phyloP scores from a whole-genome alignment of 2,888 invertebrate species.

The Tachina grossa region DNA sequence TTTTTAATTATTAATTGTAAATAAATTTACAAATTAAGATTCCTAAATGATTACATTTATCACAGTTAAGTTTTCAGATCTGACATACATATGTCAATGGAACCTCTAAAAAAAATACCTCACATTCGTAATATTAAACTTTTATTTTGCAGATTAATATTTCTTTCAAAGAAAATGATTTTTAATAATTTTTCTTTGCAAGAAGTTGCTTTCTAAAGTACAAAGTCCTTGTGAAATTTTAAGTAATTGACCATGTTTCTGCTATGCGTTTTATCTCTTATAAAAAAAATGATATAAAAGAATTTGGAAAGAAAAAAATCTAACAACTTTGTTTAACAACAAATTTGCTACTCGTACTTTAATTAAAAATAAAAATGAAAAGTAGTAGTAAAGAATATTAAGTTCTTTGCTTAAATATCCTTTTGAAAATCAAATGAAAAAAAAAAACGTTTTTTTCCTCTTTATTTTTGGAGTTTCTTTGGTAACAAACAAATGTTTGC shows the following conservation, averaged over 20 bases:
- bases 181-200: neutral
- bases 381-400: slow-evolving; percentile 8
- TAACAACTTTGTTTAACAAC: slow-evolving; percentile 3
- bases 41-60: no score
- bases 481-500: slow-evolving; percentile 16
- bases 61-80: no score
- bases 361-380: neutral
- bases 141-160: no score
- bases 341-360: slow-evolving; percentile 22
- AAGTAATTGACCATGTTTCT: slow-evolving; percentile 6
- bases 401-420: slow-evolving; percentile 18
- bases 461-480: slow-evolving; percentile 9
- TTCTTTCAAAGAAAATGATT: neutral
- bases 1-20: no score
- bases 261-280: neutral
- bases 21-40: no score
- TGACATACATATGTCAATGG: no score
- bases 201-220: neutral
- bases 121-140: no score
- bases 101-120: no score
- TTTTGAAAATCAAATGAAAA: neutral
- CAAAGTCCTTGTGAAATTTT: neutral
- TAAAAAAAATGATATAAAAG: neutral
- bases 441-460: neutral
- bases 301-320: neutral